These are phyloP conservation scores for Magallana ariakensis DNA, from an alignment of 1,140 invertebrate genomes.

Conservation along the genomic window DNA sequence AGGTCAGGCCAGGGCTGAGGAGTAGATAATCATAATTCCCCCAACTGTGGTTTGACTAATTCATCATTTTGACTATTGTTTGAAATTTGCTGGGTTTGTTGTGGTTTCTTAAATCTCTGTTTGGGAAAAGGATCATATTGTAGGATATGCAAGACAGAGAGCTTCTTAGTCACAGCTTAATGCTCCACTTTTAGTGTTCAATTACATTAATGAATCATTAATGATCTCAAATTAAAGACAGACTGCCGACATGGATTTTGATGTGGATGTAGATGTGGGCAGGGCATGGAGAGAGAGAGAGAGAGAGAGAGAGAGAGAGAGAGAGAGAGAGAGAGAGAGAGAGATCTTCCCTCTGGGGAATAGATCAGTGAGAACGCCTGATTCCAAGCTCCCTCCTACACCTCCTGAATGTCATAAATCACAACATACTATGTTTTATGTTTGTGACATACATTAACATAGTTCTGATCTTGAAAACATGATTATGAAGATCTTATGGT, in stretches of 20 bases:
- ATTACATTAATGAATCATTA: slow-evolving; percentile 36
- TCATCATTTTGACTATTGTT: slow-evolving; percentile 13
- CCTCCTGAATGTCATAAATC: too few relatives aligned
- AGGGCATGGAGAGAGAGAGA: neutral
- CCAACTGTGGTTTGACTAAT: slow-evolving; percentile 1
- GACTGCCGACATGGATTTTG: neutral
- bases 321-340: neutral
- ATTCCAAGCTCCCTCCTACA: too few relatives aligned
- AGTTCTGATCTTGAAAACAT: too few relatives aligned
- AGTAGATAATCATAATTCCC: neutral
- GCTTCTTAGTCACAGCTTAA: slow-evolving; percentile 26
- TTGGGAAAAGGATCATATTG: neutral
- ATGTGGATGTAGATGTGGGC: neutral
- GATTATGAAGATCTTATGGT: too few relatives aligned
- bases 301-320: neutral
- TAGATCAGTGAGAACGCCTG: neutral
- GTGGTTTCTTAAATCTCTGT: neutral
- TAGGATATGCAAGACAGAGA: slow-evolving; percentile 9
- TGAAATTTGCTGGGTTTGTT: neutral
- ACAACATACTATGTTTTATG: too few relatives aligned
- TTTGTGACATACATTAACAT: too few relatives aligned
- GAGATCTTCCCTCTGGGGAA: neutral
- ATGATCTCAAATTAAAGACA: neutral
- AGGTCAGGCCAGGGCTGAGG: neutral
- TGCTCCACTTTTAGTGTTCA: slow-evolving; percentile 9